Evolutionary conservation across 2,797 vertebrate species (phyloP).

Genomic region (Enteromius afrohamiltoni): DNA sequence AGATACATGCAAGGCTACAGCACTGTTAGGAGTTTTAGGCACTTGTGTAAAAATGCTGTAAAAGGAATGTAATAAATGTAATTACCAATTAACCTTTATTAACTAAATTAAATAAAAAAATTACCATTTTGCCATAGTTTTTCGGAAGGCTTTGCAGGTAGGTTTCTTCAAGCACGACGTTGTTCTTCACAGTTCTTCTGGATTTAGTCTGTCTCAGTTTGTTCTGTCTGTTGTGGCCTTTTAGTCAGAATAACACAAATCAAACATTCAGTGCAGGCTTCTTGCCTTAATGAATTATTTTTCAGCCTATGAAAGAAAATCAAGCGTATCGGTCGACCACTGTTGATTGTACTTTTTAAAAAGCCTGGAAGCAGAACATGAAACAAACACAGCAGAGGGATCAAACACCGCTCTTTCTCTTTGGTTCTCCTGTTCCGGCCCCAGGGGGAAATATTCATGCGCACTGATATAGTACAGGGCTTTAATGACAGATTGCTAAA

Average conservation of each 20-base stretch:
- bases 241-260: not conserved
- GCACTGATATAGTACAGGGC: constrained; percentile 16
- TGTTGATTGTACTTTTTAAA: not conserved
- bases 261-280: not conserved
- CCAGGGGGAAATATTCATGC: not conserved
- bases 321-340: not conserved
- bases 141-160: no score
- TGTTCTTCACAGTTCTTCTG: no score
- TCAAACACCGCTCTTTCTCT: not conserved
- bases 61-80: no score
- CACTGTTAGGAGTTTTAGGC: no score
- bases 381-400: constrained; percentile 1
- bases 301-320: not conserved
- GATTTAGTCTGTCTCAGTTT: no score
- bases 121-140: no score
- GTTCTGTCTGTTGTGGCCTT: not conserved
- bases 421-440: not conserved
- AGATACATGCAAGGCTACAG: no score
- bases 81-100: no score
- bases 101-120: no score
- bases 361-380: constrained; percentile 3
- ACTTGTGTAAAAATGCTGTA: no score
- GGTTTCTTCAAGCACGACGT: no score
- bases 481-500: constrained; percentile 30
- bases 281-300: not conserved